phyloP scores from a whole-genome alignment of 2,797 vertebrate species.

The Loriculus beryllinus region DNA sequence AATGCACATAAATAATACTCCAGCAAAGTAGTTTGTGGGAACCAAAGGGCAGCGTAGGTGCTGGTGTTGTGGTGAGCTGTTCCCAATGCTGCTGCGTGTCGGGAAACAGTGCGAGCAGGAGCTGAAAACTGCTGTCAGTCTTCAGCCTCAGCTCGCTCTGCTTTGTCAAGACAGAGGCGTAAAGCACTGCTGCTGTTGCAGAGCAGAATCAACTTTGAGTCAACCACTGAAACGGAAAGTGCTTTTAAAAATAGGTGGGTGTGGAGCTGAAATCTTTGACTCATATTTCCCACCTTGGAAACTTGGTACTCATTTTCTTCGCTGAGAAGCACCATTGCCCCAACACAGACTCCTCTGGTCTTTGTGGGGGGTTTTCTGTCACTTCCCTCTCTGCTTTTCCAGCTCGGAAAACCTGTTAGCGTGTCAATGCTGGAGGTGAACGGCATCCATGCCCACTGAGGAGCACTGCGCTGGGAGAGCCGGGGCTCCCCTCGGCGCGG shows the following conservation, averaged over 20 bases:
- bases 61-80: neutral
- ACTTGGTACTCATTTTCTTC: neutral
- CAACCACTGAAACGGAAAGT: constrained; percentile 37
- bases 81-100: neutral
- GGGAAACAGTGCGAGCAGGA: neutral
- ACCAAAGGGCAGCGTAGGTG: neutral
- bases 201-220: neutral
- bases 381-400: neutral
- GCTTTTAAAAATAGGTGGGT: constrained; percentile 61
- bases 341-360: neutral
- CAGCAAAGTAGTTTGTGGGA: neutral
- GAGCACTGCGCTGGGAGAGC: neutral
- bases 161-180: neutral
- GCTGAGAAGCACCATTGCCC: neutral
- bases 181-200: neutral
- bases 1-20: neutral
- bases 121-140: neutral
- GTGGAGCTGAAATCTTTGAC: constrained; percentile 58
- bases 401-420: rapidly evolving
- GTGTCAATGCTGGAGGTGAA: neutral
- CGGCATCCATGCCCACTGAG: neutral
- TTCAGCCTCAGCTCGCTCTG: neutral
- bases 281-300: constrained; percentile 67
- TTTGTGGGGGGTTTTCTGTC: neutral
- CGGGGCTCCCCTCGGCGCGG: neutral